These are phyloP conservation scores for Drosophila mercatorum DNA, from an alignment of 2,888 invertebrate genomes.

Conservation along the genomic window DNA sequence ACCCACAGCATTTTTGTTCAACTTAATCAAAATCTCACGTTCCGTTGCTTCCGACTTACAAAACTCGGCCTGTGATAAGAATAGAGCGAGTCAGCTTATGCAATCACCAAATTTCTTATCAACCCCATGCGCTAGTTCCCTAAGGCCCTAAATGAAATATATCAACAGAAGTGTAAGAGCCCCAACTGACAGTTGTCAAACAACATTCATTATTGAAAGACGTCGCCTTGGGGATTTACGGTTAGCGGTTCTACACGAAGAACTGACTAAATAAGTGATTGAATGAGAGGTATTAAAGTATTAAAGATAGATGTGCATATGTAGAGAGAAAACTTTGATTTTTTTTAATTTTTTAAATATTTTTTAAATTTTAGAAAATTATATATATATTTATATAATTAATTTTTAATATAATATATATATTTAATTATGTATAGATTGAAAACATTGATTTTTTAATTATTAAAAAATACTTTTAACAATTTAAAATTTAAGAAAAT, in stretches of 20 bases:
- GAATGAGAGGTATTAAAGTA: not conserved
- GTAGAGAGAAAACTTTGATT: not conserved
- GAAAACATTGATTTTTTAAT: not conserved
- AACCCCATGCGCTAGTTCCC: slow-evolving; percentile 28
- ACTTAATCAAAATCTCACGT: slow-evolving; percentile 46
- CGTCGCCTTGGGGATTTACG: not conserved
- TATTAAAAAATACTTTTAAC: no score
- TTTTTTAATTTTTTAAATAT: no score
- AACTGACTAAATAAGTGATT: slow-evolving; percentile 2
- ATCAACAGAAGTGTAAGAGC: not conserved
- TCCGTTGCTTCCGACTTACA: slow-evolving; percentile 6
- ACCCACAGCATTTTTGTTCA: slow-evolving; percentile 26
- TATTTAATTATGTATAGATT: no score
- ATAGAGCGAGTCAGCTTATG: slow-evolving; percentile 9
- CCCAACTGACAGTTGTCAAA: slow-evolving; percentile 23
- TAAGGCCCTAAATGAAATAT: slow-evolving; percentile 3
- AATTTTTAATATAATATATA: not conserved
- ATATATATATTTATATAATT: not conserved
- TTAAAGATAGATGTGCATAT: not conserved
- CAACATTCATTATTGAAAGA: slow-evolving; percentile 10
- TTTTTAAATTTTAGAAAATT: not conserved
- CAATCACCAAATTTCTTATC: slow-evolving; percentile 42
- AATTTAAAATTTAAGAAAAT: no score
- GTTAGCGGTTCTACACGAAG: not conserved
- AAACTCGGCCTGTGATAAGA: slow-evolving; percentile 35